Conservation (phyloP, 2,113 vertebrate species). For the Poeciliopsis retropinna region DNA sequence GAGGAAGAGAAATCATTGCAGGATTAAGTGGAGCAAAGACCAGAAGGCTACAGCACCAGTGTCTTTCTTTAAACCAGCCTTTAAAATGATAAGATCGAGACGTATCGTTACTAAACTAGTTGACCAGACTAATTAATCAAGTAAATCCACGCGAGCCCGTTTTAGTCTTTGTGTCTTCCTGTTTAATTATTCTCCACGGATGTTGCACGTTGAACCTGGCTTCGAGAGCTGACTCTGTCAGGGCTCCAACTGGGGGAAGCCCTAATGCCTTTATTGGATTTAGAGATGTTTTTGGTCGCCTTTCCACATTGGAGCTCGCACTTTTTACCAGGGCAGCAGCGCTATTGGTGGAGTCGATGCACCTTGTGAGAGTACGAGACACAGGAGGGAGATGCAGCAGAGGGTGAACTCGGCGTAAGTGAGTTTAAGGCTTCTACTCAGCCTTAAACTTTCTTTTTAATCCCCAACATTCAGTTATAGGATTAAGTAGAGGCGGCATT, state of each 20-base stretch:
- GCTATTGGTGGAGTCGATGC: constrained; percentile 47
- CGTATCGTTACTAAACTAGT: constrained; percentile 10
- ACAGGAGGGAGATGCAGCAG: constrained; percentile 77
- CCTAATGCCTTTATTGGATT: constrained; percentile 61
- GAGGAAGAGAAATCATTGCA: constrained; percentile 29
- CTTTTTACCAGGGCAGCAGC: constrained; percentile 38
- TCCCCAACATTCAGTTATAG: not conserved
- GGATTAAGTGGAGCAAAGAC: constrained; percentile 48
- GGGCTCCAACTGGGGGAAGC: constrained; percentile 38
- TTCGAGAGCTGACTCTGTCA: constrained; percentile 45
- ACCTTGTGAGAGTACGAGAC: constrained; percentile 66
- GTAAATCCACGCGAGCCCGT: constrained; percentile 27
- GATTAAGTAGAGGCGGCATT: not conserved
- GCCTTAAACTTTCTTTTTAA: not conserved
- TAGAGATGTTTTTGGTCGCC: constrained; percentile 49
- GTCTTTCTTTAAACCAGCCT: constrained; percentile 10
- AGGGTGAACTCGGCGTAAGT: constrained; percentile 81
- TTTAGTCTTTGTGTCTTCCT: constrained; percentile 5
- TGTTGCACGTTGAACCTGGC: constrained; percentile 43
- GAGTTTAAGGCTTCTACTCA: constrained; percentile 43
- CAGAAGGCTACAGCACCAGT: constrained; percentile 24
- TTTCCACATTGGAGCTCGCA: constrained; percentile 48
- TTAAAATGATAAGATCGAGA: constrained; percentile 19
- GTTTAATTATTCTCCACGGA: constrained; percentile 25
- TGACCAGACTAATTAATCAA: constrained; percentile 17